Conservation (phyloP, 1,140 invertebrate species). For the Drosophila melanica region DNA sequence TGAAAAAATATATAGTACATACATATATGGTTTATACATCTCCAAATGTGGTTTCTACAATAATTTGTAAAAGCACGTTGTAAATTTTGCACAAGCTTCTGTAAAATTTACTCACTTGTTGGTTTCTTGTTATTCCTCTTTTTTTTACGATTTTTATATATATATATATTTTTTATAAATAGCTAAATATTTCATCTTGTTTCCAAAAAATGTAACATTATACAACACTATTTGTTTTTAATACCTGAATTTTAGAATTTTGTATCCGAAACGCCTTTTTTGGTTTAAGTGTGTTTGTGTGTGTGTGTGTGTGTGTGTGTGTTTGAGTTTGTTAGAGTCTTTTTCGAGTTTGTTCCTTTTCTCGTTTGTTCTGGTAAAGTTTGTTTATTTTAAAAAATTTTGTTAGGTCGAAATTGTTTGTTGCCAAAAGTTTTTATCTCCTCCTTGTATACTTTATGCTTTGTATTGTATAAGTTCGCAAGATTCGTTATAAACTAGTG, state of each 20-base stretch:
- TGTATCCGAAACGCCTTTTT: slow-evolving; percentile 83
- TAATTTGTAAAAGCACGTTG: slow-evolving; percentile 76
- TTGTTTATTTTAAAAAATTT: slow-evolving; percentile 43
- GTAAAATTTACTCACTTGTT: slow-evolving; percentile 52
- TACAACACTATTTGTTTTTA: slow-evolving; percentile 79
- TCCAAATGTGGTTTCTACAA: slow-evolving; percentile 50
- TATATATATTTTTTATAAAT: slow-evolving; percentile 64
- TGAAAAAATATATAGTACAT: slow-evolving; percentile 72
- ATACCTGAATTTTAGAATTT: slow-evolving; percentile 84
- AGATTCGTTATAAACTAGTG: slow-evolving; percentile 26
- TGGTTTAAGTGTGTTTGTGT: slow-evolving; percentile 52
- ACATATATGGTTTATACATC: slow-evolving; percentile 27
- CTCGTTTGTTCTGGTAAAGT: slow-evolving; percentile 21
- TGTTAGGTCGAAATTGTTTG: slow-evolving; percentile 59
- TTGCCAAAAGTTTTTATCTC: slow-evolving; percentile 60
- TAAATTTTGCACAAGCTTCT: slow-evolving; percentile 66
- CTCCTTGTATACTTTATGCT: slow-evolving; percentile 39
- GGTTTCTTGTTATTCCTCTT: background rate
- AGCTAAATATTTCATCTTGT: slow-evolving; percentile 69
- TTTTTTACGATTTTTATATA: slow-evolving; percentile 23
- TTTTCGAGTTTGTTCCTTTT: slow-evolving; percentile 41
- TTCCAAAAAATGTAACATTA: slow-evolving; percentile 77
- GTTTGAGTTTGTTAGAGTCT: slow-evolving; percentile 1
- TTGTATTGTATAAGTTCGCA: slow-evolving; percentile 42
- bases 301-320: slow-evolving; percentile 16